Evolutionary conservation across 2,797 vertebrate genomes (phyloP), one percentile per base, ranked within the genome.

Genomic region (Dipus sagitta): DNA sequence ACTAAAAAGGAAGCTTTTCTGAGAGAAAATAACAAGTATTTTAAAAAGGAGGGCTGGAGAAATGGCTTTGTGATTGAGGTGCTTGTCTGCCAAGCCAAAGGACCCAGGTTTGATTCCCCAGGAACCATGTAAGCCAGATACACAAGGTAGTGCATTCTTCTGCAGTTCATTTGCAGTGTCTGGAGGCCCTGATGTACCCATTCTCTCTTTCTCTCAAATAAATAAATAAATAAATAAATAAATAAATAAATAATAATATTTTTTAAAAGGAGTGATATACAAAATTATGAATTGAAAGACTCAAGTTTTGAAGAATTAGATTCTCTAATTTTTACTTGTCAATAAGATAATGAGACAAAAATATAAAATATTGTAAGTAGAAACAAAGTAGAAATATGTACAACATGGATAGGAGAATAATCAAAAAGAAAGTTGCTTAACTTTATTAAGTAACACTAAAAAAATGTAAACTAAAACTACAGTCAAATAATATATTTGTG

Each of bases 211-310:
- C 47, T 47, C 11, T 47, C 47, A 47, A 83, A 82, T 62, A 91
- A 64, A 54, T 80, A 67, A 38, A 24, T 87, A 88, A 83, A n/a
- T n/a, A 47, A 83, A 82, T 62, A 91, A 64, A 54, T 80, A 67
- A 38, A 24, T 87, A 88, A 83, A n/a, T n/a, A 62, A 75, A 11
- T 8, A 47, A 47, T n/a, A 47, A 11, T 47, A 47, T 47, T 10
- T 47, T 47, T 47, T 7, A 47, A 47, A 47, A 47, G 38, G 38
- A 38, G 26, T 64, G n/a, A 65, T 20, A 34, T 21, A 71, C 65
- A 88, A 85, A 71, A 84, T 71, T 9, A n/a, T 52, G 4, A 2
- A 47, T 42, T 32, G 38, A 87, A 76, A 65, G 21, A 47, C 1
- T 75, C 11, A 74, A n/a, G 74, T 62, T 47, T 74, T 62, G 38